Evolutionary conservation across 2,113 vertebrate species (phyloP), one percentile per base, ranked within the genome.

Genomic region (Tetrax tetrax): DNA sequence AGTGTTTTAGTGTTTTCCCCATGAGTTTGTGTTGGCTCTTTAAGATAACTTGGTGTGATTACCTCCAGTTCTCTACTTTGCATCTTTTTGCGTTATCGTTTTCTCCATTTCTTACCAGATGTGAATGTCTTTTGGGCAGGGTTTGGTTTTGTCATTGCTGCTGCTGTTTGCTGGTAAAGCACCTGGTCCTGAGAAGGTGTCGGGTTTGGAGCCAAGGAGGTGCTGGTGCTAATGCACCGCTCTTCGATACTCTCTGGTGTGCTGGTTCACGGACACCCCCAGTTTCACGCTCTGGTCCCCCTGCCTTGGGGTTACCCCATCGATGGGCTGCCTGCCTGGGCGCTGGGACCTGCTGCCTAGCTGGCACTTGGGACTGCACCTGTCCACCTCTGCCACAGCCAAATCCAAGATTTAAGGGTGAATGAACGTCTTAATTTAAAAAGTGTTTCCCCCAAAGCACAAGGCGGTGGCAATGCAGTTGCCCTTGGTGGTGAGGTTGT

Each of bases 311-410:
- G 28, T 5, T 61, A 13, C 29, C 33, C 43, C 64, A 28, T 14
- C 1, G 1, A 1, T 0, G 15, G 56, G 33, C 21, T 72, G 25
- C 22, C 63, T 50, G 13, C 7, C 56, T n/a, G 60, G 64, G 11
- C 21, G 38, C 63, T n/a, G 20, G 33, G 17, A 27, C 33, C 33
- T 35, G 19, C 19, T 71, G 37, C 19, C 35, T 80, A 76, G 8
- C 38, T 54, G 37, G 31, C 22, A 10, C 28, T 31, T 37, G 25
- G 50, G 20, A 19, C 16, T 22, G 12, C 1, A 1, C 13, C 70
- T 61, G 19, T 13, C 28, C 41, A 12, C 10, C 22, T 86, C n/a
- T 60, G 54, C 8, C 19, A 56, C 35, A 50, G 28, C 22, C 78
- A 60, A 63, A 56, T 0, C 7, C 59, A 41, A 10, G 24, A 27